Conservation (phyloP, 2,113 vertebrate species). For the Carassius gibelio region DNA sequence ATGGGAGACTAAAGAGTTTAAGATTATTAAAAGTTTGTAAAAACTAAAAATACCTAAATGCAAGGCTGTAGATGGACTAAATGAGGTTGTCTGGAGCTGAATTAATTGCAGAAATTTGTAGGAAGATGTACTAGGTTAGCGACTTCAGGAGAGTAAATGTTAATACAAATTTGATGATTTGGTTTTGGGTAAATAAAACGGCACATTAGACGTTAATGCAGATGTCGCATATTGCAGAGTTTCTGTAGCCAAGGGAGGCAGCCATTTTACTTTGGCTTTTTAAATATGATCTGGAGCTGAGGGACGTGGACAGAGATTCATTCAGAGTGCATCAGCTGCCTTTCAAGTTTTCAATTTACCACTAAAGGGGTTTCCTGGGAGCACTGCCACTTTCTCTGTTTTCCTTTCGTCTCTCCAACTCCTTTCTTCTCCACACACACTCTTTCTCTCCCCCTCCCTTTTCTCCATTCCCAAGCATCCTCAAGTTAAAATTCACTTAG, state of each 20-base stretch:
- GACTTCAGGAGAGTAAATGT: neutral
- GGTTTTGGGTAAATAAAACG: no score
- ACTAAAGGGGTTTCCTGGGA: constrained; percentile 14
- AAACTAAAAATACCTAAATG: neutral
- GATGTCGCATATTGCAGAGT: neutral
- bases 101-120: neutral
- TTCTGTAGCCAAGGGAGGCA: neutral
- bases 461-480: neutral
- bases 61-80: neutral
- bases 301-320: neutral
- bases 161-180: no score
- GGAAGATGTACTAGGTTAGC: neutral
- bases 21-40: no score
- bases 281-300: neutral
- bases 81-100: neutral
- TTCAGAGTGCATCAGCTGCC: neutral
- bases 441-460: constrained; percentile 3
- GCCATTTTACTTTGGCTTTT: neutral
- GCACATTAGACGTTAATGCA: no score
- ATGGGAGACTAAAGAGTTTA: no score
- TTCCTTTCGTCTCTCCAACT: constrained; percentile 11
- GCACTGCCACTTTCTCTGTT: constrained; percentile 14
- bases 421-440: neutral
- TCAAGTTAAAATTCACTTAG: constrained; percentile 31
- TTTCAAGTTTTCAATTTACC: neutral